phyloP scores from a whole-genome alignment of 2,113 vertebrate species.

The Lanius ludovicianus region DNA sequence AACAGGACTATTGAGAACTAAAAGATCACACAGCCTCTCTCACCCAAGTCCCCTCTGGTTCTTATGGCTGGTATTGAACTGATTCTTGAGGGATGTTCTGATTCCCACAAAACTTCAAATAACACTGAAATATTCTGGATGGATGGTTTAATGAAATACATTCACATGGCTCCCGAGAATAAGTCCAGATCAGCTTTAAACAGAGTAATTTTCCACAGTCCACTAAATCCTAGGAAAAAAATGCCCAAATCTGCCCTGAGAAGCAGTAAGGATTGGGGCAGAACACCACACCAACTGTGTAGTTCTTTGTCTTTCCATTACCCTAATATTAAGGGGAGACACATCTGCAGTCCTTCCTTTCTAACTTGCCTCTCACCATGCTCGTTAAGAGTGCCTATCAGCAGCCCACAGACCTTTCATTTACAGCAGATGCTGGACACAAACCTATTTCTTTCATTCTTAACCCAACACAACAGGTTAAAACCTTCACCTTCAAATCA shows the following conservation, averaged over 20 bases:
- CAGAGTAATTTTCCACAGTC: neutral
- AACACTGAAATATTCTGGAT: neutral
- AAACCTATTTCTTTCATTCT: neutral
- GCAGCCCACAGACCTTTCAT: neutral
- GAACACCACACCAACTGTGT: accelerated
- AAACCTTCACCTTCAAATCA: neutral
- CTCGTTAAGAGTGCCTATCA: neutral
- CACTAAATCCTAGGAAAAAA: neutral
- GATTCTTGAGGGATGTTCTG: neutral
- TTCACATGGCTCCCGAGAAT: neutral
- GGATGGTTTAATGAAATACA: neutral
- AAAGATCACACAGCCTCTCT: neutral
- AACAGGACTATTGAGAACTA: neutral
- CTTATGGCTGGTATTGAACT: neutral
- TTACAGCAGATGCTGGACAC: neutral
- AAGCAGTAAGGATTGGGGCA: neutral
- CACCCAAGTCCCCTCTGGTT: neutral
- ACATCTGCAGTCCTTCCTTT: neutral
- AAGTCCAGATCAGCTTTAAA: neutral
- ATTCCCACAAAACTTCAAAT: neutral
- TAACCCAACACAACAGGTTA: neutral
- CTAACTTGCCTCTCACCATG: neutral
- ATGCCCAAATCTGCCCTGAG: neutral
- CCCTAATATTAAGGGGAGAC: neutral
- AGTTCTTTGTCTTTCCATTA: neutral